Conservation (phyloP, 2,888 invertebrate species). For the Reticulitermes lucifugus region DNA sequence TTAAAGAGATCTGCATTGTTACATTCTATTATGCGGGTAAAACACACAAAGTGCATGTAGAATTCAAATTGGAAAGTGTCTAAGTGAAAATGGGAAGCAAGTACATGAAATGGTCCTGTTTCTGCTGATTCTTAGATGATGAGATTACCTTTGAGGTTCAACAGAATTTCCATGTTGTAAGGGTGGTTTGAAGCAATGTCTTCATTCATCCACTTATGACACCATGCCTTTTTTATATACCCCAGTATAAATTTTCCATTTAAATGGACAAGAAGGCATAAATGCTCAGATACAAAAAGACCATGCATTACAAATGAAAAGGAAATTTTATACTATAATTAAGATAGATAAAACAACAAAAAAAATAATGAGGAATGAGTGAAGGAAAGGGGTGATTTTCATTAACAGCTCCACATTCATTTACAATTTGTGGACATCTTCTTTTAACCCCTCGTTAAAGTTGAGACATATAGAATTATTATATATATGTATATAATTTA, state of each 20-base stretch:
- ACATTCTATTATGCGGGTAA: not conserved
- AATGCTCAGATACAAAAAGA: conserved; percentile 5
- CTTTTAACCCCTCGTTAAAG: conserved; percentile 31
- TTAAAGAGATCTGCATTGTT: not conserved
- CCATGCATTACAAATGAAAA: conserved; percentile 39
- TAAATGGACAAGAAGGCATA: not conserved
- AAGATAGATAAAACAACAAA: conserved; percentile 9
- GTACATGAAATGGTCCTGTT: not conserved
- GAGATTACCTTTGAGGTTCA: conserved; percentile 21
- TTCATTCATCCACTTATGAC: not conserved
- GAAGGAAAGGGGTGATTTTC: conserved; percentile 30
- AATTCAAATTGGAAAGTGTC: not conserved
- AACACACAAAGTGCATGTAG: not conserved
- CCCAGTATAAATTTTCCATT: conserved; percentile 10
- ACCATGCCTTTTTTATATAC: conserved; percentile 19
- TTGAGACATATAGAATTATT: conserved; percentile 37
- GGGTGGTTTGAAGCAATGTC: not conserved
- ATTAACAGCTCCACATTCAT: conserved; percentile 34
- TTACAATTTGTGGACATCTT: conserved; percentile 17
- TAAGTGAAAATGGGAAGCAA: not conserved
- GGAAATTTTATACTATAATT: not conserved
- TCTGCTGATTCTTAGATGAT: not conserved
- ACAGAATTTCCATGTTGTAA: not conserved
- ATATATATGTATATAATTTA: conserved; percentile 35
- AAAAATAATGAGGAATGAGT: conserved; percentile 38